Conservation (phyloP, 2,113 vertebrate species). For the Alectura lathami region DNA sequence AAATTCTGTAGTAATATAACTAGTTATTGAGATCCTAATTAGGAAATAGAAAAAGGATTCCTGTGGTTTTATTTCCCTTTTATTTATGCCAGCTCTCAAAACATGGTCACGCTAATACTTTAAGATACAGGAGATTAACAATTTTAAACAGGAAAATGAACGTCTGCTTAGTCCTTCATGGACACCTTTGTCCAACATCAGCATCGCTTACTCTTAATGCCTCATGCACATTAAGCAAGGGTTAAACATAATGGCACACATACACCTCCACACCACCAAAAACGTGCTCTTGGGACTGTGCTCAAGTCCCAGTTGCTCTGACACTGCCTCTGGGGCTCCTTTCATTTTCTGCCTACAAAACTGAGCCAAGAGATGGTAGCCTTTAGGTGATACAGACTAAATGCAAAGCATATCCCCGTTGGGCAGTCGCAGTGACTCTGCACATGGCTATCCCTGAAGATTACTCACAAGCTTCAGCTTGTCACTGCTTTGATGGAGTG, state of each 20-base stretch:
- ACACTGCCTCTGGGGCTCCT: neutral
- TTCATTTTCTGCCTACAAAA: neutral
- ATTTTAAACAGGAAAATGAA: neutral
- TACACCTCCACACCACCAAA: neutral
- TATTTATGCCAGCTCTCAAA: neutral
- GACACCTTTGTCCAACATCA: neutral
- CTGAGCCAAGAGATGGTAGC: neutral
- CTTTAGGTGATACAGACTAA: neutral
- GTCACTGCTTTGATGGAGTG: neutral
- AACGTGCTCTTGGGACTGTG: neutral
- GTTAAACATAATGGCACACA: neutral
- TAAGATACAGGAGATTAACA: neutral
- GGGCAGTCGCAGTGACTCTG: neutral
- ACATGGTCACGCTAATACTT: neutral
- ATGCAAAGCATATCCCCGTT: fast-evolving
- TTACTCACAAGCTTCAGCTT: neutral
- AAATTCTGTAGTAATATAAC: neutral
- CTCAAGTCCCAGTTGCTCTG: neutral
- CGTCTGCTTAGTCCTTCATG: neutral
- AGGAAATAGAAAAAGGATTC: neutral
- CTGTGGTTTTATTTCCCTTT: neutral
- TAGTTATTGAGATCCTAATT: neutral
- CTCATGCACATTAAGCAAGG: neutral
- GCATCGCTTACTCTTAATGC: neutral
- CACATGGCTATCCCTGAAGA: neutral